phyloP scores from a whole-genome alignment of 2,888 invertebrate species.

The Brenthis hecate region DNA sequence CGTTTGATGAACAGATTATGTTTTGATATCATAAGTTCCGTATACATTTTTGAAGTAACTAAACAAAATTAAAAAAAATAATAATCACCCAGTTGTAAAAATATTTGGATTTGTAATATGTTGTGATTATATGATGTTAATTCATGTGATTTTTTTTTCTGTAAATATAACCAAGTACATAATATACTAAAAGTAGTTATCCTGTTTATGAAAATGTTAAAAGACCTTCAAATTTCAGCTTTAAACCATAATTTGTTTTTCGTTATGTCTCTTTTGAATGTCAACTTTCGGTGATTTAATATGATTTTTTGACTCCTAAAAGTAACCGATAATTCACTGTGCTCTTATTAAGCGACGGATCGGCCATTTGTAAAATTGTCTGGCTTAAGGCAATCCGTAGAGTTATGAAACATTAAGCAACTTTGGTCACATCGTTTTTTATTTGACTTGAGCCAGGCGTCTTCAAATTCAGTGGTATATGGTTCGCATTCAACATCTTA shows the following conservation, averaged over 20 bases:
- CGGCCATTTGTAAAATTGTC: constrained; percentile 70
- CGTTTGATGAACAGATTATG: constrained; percentile 21
- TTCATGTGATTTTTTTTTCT: too few species aligned
- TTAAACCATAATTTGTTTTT: neutral
- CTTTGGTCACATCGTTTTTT: constrained; percentile 62
- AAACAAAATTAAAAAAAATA: too few species aligned
- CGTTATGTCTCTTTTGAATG: neutral
- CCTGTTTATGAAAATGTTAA: too few species aligned
- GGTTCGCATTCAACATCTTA: neutral
- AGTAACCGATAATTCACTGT: constrained; percentile 65
- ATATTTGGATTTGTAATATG: too few species aligned
- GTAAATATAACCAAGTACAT: too few species aligned
- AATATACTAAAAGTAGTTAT: too few species aligned
- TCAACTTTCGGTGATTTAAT: neutral
- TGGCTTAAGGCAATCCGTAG: constrained; percentile 60
- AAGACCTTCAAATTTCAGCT: too few species aligned
- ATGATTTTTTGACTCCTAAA: constrained; percentile 35
- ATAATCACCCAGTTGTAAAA: too few species aligned
- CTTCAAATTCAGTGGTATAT: neutral
- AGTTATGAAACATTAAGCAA: constrained; percentile 62
- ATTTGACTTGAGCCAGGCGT: constrained; percentile 28
- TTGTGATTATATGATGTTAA: too few species aligned
- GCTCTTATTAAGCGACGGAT: constrained; percentile 56
- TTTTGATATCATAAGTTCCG: constrained; percentile 25
- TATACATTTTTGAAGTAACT: constrained; percentile 6